Conservation (phyloP, 1,140 invertebrate species). For the Saxidomus purpurata region DNA sequence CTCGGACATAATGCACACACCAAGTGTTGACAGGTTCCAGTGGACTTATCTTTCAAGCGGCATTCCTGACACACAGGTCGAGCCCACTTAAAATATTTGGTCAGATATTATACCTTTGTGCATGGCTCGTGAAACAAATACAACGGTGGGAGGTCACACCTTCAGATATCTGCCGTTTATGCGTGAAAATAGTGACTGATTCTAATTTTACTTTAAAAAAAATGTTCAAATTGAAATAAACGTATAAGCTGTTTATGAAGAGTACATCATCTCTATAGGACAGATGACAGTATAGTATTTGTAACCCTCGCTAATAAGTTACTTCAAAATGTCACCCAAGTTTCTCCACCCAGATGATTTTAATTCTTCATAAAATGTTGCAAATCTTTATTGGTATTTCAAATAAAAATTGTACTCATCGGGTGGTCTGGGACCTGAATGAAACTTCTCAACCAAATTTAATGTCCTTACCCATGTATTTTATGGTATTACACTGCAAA, state of each 20-base stretch:
- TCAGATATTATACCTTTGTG: no score
- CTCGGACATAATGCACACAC: neutral
- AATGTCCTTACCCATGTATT: neutral
- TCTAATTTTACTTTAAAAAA: no score
- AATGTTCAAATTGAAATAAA: no score
- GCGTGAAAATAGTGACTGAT: no score
- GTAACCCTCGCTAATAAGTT: no score
- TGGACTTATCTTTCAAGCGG: neutral
- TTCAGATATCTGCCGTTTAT: no score
- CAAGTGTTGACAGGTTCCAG: neutral
- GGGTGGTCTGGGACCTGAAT: slow-evolving; percentile 1
- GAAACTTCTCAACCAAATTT: slow-evolving; percentile 31
- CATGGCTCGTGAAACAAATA: no score
- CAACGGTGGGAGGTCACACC: no score
- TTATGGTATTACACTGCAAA: slow-evolving; percentile 33
- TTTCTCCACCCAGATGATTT: neutral
- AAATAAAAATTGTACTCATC: slow-evolving; percentile 7
- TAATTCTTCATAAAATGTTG: slow-evolving; percentile 28
- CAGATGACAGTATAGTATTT: no score
- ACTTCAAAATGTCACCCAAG: neutral
- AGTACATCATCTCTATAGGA: no score
- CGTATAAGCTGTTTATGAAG: no score
- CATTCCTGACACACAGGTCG: neutral
- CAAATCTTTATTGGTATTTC: slow-evolving; percentile 11
- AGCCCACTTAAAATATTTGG: no score